Percentiles rank a stretch among this genome's conserved stretches.
These are phyloP conservation scores for Arrhamphus sclerolepis DNA, from an alignment of 2,797 vertebrate genomes.

Conservation along the genomic window DNA sequence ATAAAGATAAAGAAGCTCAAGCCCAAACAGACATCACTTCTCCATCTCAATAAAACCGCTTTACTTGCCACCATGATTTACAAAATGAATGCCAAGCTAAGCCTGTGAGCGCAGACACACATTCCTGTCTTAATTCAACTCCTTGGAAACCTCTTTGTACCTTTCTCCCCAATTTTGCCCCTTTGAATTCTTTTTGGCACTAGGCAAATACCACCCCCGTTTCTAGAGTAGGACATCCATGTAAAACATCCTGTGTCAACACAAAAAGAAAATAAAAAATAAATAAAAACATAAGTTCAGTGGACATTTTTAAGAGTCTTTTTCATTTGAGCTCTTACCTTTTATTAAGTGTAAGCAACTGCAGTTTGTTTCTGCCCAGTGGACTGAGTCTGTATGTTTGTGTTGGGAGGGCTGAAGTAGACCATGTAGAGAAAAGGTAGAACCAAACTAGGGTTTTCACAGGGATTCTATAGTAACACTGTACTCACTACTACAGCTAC, in stretches of 20 bases:
- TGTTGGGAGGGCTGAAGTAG: constrained; percentile 44
- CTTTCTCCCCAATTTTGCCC: constrained; percentile 28
- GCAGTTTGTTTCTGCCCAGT: background rate
- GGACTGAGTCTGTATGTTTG: constrained; percentile 43
- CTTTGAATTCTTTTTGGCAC: constrained; percentile 24
- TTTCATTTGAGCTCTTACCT: no score
- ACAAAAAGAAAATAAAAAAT: no score
- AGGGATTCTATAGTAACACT: constrained; percentile 76
- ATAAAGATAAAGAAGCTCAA: no score
- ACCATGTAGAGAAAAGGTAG: constrained; percentile 48
- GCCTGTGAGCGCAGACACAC: constrained; percentile 22
- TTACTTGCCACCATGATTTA: constrained; percentile 30
- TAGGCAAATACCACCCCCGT: background rate
- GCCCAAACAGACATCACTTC: constrained; percentile 21
- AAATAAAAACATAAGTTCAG: no score
- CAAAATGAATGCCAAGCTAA: constrained; percentile 32
- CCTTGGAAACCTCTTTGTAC: constrained; percentile 51
- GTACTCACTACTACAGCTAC: constrained; percentile 88
- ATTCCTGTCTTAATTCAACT: constrained; percentile 50
- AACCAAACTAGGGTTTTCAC: constrained; percentile 72
- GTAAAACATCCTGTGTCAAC: no score
- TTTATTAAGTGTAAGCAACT: no score
- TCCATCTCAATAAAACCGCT: constrained; percentile 23
- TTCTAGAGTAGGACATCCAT: no score
- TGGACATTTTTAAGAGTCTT: no score